Evolutionary conservation across 2,888 invertebrate species (phyloP).

Genomic region (Loripinus fragilis): DNA sequence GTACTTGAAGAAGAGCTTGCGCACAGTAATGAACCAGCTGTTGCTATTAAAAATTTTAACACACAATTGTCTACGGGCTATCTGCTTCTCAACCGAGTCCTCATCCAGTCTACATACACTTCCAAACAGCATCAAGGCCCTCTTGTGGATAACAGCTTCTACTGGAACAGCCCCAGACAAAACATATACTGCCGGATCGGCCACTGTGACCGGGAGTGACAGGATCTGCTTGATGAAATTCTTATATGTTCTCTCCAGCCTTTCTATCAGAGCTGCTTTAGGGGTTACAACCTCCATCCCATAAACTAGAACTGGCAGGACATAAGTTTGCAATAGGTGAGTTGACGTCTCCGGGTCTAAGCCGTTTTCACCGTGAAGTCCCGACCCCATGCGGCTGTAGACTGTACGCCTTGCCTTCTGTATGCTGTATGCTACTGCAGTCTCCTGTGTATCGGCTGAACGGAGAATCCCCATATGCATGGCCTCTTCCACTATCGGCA

Average conservation of each 20-base stretch:
- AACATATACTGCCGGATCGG: slow-evolving; percentile 26
- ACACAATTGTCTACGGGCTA: slow-evolving; percentile 22
- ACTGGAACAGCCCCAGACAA: no score
- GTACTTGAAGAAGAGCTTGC: slow-evolving; percentile 27
- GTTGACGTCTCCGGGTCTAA: slow-evolving; percentile 15
- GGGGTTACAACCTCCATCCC: slow-evolving; percentile 22
- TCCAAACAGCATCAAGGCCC: slow-evolving; percentile 14
- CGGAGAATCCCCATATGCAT: slow-evolving; percentile 17
- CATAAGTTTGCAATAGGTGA: slow-evolving; percentile 26
- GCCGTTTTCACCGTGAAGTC: slow-evolving; percentile 6
- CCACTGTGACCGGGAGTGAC: slow-evolving; percentile 16
- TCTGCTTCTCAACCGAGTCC: background rate
- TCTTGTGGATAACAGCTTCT: no score
- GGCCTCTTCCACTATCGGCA: slow-evolving; percentile 6
- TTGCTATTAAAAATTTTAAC: slow-evolving; percentile 15
- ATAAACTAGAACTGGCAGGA: slow-evolving; percentile 20
- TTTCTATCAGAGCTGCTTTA: background rate
- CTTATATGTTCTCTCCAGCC: slow-evolving; percentile 24
- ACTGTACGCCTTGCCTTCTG: slow-evolving; percentile 16
- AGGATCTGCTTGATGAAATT: slow-evolving; percentile 22
- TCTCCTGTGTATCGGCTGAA: background rate
- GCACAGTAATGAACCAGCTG: slow-evolving; percentile 32
- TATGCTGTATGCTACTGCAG: slow-evolving; percentile 9
- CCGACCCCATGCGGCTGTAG: slow-evolving; percentile 15
- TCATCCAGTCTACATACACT: slow-evolving; percentile 23